Conservation (phyloP, 2,797 vertebrate species). For the Pygocentrus nattereri region DNA sequence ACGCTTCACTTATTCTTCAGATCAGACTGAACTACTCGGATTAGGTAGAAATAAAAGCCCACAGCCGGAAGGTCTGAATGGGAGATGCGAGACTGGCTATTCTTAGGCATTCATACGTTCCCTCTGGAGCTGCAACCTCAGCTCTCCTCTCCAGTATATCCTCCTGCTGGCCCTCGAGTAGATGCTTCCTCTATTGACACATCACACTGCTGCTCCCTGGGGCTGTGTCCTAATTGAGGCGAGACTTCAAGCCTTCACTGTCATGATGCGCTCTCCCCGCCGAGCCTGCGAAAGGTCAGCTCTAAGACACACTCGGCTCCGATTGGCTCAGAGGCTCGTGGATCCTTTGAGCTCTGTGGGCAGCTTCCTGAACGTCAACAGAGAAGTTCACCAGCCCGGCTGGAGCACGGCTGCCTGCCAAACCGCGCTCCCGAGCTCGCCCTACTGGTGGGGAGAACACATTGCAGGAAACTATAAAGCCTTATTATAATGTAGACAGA, state of each 20-base stretch:
- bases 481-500: not conserved
- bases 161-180: slow-evolving; percentile 1
- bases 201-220: slow-evolving; percentile 1
- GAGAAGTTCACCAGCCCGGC: slow-evolving; percentile 37
- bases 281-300: slow-evolving; percentile 64
- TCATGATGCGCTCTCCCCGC: slow-evolving; percentile 47
- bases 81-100: not conserved
- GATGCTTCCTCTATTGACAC: slow-evolving; percentile 18
- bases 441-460: not conserved
- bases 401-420: slow-evolving; percentile 24
- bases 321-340: slow-evolving; percentile 47
- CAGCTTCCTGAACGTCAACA: slow-evolving; percentile 56
- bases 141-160: not conserved
- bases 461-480: not conserved
- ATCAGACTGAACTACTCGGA: not conserved
- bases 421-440: not conserved
- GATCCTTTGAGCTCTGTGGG: slow-evolving; percentile 48
- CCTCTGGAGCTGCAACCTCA: not conserved
- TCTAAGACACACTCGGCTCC: slow-evolving; percentile 21
- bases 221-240: slow-evolving; percentile 33
- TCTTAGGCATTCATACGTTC: not conserved
- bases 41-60: not conserved
- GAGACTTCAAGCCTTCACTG: slow-evolving; percentile 24
- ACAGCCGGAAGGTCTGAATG: not conserved
- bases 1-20: not conserved